Conservation (phyloP, 2,113 vertebrate species). For the Triplophysa tibetana region DNA sequence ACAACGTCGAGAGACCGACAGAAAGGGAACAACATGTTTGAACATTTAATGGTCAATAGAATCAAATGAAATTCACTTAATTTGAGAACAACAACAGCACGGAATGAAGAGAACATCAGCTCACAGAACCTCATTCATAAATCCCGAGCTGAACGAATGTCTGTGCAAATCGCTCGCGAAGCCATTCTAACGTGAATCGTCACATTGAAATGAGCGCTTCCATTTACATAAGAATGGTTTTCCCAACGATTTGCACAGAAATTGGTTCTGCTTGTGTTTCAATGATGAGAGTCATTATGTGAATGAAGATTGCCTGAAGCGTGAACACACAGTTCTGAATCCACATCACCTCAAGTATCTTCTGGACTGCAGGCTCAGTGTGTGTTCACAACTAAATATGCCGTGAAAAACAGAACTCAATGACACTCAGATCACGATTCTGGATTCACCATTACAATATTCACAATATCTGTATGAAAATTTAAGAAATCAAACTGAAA, state of each 20-base stretch:
- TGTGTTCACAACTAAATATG: no score
- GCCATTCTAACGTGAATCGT: slow-evolving; percentile 2
- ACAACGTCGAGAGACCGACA: no score
- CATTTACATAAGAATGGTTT: slow-evolving; percentile 1
- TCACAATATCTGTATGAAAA: no score
- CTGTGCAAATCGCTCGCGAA: slow-evolving; percentile 1
- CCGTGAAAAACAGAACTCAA: no score
- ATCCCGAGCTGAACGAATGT: background rate
- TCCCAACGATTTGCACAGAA: background rate
- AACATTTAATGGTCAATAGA: no score
- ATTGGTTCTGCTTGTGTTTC: background rate
- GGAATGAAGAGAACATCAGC: background rate
- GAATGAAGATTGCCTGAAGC: background rate
- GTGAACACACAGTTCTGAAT: background rate
- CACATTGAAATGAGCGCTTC: background rate
- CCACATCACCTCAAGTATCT: background rate
- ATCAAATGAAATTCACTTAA: background rate
- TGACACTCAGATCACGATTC: no score
- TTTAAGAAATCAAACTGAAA: no score
- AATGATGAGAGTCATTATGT: background rate
- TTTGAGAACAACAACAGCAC: background rate
- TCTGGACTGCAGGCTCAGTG: no score
- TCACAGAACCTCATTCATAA: background rate
- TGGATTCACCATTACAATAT: no score
- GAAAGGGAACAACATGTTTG: no score